Evolutionary conservation across 1,140 invertebrate genomes (phyloP).

Genomic region (Latrodectus geometricus): DNA sequence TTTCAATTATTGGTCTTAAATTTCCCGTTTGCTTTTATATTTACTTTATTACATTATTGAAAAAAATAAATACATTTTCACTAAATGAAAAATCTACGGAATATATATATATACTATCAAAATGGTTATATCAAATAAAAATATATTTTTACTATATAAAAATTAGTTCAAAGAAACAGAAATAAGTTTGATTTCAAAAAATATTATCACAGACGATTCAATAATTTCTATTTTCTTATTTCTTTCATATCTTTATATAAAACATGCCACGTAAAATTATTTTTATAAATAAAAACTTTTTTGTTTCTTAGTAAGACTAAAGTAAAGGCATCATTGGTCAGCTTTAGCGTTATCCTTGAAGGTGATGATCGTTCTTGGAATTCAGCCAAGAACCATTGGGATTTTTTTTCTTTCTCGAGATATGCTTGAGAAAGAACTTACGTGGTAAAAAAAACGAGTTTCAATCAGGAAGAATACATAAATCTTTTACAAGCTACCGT

Average conservation of each 20-base stretch:
- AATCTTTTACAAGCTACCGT: not conserved
- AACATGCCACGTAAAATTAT: too few species aligned
- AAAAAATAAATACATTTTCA: too few species aligned
- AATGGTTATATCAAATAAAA: not conserved
- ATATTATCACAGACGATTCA: too few species aligned
- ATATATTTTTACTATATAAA: not conserved
- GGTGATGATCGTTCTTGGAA: constrained; percentile 48
- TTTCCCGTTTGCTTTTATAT: too few species aligned
- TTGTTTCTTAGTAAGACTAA: not conserved
- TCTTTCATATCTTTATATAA: too few species aligned
- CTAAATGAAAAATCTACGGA: too few species aligned
- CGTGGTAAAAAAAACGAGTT: constrained; percentile 15
- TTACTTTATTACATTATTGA: too few species aligned
- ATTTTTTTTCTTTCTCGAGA: constrained; percentile 17
- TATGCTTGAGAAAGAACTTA: constrained; percentile 6
- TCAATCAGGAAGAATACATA: constrained; percentile 26
- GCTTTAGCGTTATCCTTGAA: constrained; percentile 14
- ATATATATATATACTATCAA: too few species aligned
- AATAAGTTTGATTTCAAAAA: too few species aligned
- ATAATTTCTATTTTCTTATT: too few species aligned
- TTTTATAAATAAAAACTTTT: not conserved
- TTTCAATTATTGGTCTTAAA: too few species aligned
- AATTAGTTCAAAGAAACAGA: not conserved
- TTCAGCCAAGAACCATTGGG: constrained; percentile 38
- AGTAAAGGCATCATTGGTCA: not conserved